Conservation (phyloP, 2,797 vertebrate species). For the Pogonophryne albipinna region DNA sequence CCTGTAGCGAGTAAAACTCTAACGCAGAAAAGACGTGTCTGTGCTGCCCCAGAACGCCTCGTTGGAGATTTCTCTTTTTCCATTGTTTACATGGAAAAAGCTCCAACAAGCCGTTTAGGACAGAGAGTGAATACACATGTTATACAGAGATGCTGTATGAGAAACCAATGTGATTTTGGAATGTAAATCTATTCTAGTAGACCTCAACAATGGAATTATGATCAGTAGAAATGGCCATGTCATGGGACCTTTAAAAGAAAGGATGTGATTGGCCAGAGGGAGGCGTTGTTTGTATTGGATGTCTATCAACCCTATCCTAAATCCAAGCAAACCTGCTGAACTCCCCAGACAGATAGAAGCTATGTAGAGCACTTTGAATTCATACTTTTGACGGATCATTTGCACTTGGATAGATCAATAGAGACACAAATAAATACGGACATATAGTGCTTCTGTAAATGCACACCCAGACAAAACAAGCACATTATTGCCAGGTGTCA, state of each 20-base stretch:
- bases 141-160: too few relatives aligned
- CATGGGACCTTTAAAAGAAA: not conserved
- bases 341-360: not conserved
- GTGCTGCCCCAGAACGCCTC: too few relatives aligned
- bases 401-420: not conserved
- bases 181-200: too few relatives aligned
- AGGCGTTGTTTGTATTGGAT: constrained; percentile 45
- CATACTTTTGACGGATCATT: not conserved
- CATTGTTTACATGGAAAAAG: too few relatives aligned
- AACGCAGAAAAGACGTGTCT: too few relatives aligned
- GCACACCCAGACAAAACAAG: not conserved
- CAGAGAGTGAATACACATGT: too few relatives aligned
- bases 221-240: too few relatives aligned
- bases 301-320: not conserved
- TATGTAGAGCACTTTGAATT: not conserved
- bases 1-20: too few relatives aligned
- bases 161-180: too few relatives aligned
- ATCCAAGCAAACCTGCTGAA: not conserved
- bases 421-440: not conserved
- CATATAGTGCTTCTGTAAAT: not conserved
- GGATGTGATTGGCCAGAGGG: constrained; percentile 32
- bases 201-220: too few relatives aligned
- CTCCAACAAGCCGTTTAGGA: too few relatives aligned
- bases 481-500: not conserved
- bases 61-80: too few relatives aligned